Evolutionary conservation across 2,888 invertebrate species (phyloP).

Genomic region (Danaus chrysippus): DNA sequence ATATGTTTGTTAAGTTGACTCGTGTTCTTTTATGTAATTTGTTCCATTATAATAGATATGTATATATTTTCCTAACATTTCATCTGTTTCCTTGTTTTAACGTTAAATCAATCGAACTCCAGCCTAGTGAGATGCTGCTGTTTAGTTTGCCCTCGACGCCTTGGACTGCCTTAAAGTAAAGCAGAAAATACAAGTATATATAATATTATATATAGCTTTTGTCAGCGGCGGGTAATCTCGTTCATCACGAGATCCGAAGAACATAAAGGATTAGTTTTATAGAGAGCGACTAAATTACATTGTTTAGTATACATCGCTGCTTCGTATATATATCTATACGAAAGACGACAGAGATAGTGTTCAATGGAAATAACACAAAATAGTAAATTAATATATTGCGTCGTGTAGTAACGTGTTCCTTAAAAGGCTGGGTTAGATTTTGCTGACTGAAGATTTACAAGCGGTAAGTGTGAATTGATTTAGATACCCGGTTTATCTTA

Average conservation of each 20-base stretch:
- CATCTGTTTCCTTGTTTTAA: background rate
- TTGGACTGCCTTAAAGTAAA: constrained; percentile 15
- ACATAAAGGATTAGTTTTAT: constrained; percentile 8
- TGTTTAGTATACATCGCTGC: constrained; percentile 10
- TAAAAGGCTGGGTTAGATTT: constrained; percentile 9
- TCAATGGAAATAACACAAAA: constrained; percentile 6
- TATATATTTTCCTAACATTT: background rate
- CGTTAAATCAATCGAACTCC: constrained; percentile 8
- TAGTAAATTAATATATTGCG: background rate
- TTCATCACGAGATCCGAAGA: constrained; percentile 25
- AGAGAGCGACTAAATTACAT: background rate
- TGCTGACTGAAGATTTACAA: constrained; percentile 34
- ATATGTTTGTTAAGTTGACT: too few relatives aligned
- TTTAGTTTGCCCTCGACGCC: constrained; percentile 11
- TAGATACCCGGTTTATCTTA: constrained; percentile 8
- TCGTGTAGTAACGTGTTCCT: background rate
- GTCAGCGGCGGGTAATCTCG: constrained; percentile 25
- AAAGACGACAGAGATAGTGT: background rate
- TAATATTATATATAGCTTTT: constrained; percentile 15
- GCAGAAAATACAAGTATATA: constrained; percentile 11
- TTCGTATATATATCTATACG: background rate
- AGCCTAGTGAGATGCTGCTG: constrained; percentile 8
- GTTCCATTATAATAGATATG: too few relatives aligned
- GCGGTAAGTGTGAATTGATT: constrained; percentile 25
- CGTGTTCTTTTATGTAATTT: too few relatives aligned